phyloP scores from a whole-genome alignment of 2,797 vertebrate species.

The Hippocampus kuda region DNA sequence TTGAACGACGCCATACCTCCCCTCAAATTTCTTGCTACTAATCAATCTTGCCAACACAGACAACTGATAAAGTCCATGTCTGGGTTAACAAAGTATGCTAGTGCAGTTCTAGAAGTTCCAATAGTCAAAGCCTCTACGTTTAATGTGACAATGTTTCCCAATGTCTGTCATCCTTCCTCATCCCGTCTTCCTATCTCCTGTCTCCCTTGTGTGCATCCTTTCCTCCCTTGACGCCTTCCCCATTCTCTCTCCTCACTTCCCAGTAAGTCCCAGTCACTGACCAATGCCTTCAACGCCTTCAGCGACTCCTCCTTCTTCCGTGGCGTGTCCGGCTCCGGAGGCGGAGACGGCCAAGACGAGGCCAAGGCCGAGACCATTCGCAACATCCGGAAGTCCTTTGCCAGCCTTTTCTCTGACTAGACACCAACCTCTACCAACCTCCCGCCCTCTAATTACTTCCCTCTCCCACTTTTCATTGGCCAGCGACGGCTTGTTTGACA shows the following conservation, averaged over 20 bases:
- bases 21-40: background rate
- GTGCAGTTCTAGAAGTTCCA: background rate
- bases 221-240: slow-evolving; percentile 6
- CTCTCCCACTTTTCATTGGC: slow-evolving; percentile 18
- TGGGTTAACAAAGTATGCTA: background rate
- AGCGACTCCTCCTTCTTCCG: slow-evolving; percentile 81
- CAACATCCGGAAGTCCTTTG: slow-evolving; percentile 95
- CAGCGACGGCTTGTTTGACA: slow-evolving; percentile 53
- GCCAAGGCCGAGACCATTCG: slow-evolving; percentile 96
- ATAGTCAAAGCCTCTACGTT: background rate
- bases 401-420: slow-evolving; percentile 96
- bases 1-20: too few species aligned
- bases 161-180: slow-evolving; percentile 29
- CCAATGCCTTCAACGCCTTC: slow-evolving; percentile 90
- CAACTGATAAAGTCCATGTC: too few species aligned
- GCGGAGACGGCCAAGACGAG: slow-evolving; percentile 76
- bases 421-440: background rate
- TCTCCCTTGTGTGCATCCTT: slow-evolving; percentile 11
- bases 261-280: slow-evolving; percentile 98
- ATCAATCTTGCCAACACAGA: background rate
- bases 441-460: slow-evolving; percentile 2
- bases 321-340: slow-evolving; percentile 56
- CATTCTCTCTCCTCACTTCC: slow-evolving; percentile 34
- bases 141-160: slow-evolving; percentile 5
- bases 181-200: slow-evolving; percentile 10